Evolutionary conservation across 1,140 invertebrate genomes (phyloP), one percentile per base, ranked within the genome.

Genomic region (Drosophila parvula): DNA sequence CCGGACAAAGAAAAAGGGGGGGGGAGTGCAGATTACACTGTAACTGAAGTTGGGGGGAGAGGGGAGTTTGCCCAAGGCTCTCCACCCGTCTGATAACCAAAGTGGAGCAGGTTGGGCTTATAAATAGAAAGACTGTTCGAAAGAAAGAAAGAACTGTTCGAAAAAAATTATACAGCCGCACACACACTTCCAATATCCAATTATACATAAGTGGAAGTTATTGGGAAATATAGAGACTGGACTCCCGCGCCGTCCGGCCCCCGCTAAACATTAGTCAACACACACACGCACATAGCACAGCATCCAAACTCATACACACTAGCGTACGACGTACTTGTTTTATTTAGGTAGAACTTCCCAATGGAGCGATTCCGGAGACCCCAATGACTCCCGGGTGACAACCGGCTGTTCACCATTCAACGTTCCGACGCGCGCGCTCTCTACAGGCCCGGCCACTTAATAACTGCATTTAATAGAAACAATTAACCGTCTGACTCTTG

Each of bases 81-180:
- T 34, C 38, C n/a, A n/a, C n/a, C 44, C 34, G 45, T 22, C 44
- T 41, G 65, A 65, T 68, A 67, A 67, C 28, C 61, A 67, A 69
- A 65, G 65, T 69, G 61, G 65, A 69, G 36, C 65, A 55, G 12
- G 40, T 12, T 16, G 22, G n/a, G 63, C 34, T 70, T 70, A 68
- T 47, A 63, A 70, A 70, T 70, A 68, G 67, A 70, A 67, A 47
- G 38, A 38, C 18, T 50, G n/a, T 41, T 22, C 32, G 41, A 16
- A n/a, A n/a, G n/a, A n/a, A n/a, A n/a, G n/a, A n/a, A n/a, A n/a
- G n/a, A 32, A 40, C 14, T n/a, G 1, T 34, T 34, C 44, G 2
- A 32, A 34, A 48, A 59, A 7, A n/a, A n/a, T n/a, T n/a, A n/a
- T 8, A 44, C 8, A 27, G 45, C n/a, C 4, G 28, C 32, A 28